These are phyloP conservation scores for Aleiodes testaceus DNA, from an alignment of 2,888 invertebrate genomes.

Conservation along the genomic window DNA sequence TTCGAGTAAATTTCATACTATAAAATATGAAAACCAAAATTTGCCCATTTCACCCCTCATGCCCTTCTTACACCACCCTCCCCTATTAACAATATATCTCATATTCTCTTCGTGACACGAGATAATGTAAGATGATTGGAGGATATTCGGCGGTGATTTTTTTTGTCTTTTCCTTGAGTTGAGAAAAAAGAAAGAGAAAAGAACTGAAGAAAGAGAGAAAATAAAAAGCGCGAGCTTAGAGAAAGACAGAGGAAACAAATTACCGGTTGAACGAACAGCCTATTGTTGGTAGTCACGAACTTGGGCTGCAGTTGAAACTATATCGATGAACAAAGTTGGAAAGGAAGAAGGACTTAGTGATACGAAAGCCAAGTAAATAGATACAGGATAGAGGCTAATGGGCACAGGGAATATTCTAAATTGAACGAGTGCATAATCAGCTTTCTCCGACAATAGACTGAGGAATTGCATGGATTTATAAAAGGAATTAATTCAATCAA, in stretches of 20 bases:
- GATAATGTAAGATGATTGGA: constrained; percentile 2
- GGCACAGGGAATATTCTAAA: background rate
- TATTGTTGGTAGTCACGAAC: constrained; percentile 35
- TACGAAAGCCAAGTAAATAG: constrained; percentile 37
- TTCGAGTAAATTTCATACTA: too few relatives aligned
- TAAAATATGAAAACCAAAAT: too few relatives aligned
- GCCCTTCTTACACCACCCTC: too few relatives aligned
- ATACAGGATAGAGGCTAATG: constrained; percentile 44
- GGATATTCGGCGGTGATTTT: background rate
- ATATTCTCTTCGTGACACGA: background rate
- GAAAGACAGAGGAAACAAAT: constrained; percentile 30
- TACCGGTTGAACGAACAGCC: constrained; percentile 24
- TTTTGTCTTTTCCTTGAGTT: background rate
- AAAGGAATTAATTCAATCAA: too few relatives aligned
- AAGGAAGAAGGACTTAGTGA: background rate
- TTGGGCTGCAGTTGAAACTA: constrained; percentile 11
- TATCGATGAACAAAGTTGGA: background rate
- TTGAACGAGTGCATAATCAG: constrained; percentile 24
- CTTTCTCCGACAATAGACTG: background rate
- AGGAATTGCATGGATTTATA: too few relatives aligned
- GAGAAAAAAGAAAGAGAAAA: background rate
- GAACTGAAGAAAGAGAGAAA: background rate
- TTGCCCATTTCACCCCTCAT: too few relatives aligned
- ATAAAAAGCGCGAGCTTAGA: constrained; percentile 10
- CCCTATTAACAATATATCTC: background rate